Evolutionary conservation across 2,797 vertebrate genomes (phyloP).

Genomic region (Thripadectes ignobilis): DNA sequence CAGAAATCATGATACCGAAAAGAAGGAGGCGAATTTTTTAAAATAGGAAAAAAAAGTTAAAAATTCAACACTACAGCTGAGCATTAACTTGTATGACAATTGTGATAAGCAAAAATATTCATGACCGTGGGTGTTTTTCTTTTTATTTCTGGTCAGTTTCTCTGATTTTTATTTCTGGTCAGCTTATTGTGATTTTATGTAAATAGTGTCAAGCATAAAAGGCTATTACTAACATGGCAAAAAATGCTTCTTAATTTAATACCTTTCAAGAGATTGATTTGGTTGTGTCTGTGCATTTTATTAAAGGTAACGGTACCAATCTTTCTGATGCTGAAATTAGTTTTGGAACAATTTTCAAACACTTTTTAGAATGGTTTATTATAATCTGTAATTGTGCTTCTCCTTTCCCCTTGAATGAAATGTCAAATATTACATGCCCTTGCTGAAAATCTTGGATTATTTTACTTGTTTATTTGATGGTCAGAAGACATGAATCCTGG

Average conservation of each 20-base stretch:
- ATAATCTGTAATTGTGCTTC: slow-evolving; percentile 10
- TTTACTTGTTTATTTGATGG: slow-evolving; percentile 49
- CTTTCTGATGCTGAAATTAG: slow-evolving; percentile 20
- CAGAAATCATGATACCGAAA: not conserved
- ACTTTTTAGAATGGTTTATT: not conserved
- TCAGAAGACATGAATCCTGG: not conserved
- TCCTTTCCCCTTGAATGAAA: slow-evolving; percentile 13
- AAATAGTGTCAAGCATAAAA: not conserved
- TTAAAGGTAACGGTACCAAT: not conserved
- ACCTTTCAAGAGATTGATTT: slow-evolving; percentile 5
- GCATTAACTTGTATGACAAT: not conserved
- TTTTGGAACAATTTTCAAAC: slow-evolving; percentile 38
- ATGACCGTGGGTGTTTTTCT: not conserved
- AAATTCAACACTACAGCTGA: not conserved
- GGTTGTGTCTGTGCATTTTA: slow-evolving; percentile 9
- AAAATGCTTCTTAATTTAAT: not conserved
- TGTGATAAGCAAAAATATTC: not conserved
- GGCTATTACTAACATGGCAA: not conserved
- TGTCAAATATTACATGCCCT: not conserved
- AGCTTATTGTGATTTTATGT: not conserved
- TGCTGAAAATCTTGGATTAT: slow-evolving; percentile 34
- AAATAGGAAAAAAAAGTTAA: not conserved
- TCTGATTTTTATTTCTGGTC: not conserved
- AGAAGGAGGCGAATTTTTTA: not conserved
- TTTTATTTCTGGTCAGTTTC: not conserved